These are phyloP conservation scores for Propsilocerus akamusi DNA, from an alignment of 1,140 invertebrate genomes.

Conservation along the genomic window DNA sequence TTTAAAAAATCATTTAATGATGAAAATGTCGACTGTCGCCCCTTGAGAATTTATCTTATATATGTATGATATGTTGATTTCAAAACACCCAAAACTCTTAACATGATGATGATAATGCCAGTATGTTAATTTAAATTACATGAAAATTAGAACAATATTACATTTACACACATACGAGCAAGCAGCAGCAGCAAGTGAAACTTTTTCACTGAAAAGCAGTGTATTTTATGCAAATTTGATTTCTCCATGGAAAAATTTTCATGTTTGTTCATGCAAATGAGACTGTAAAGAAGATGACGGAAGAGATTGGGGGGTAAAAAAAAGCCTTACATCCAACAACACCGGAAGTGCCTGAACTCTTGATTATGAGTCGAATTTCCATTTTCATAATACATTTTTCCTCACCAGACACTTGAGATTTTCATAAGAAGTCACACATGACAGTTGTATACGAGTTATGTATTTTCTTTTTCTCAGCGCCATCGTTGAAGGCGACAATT, in stretches of 20 bases:
- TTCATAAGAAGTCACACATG: neutral
- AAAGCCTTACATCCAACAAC: neutral
- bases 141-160: neutral
- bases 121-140: constrained; percentile 3
- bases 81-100: neutral
- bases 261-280: constrained; percentile 2
- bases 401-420: neutral
- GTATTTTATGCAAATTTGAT: neutral
- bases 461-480: no score
- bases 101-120: neutral
- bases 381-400: neutral
- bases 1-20: neutral
- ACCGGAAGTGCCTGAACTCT: neutral
- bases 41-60: neutral
- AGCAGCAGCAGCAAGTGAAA: neutral
- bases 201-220: neutral
- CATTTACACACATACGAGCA: neutral
- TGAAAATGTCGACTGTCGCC: neutral
- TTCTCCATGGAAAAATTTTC: neutral
- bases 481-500: no score
- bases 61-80: neutral
- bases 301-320: constrained; percentile 18
- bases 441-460: neutral
- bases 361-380: neutral
- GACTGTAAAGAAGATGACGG: constrained; percentile 6